Evolutionary conservation across 2,888 invertebrate species (phyloP), one percentile per base, ranked within the genome.

Genomic region (Auanema freiburgensis): DNA sequence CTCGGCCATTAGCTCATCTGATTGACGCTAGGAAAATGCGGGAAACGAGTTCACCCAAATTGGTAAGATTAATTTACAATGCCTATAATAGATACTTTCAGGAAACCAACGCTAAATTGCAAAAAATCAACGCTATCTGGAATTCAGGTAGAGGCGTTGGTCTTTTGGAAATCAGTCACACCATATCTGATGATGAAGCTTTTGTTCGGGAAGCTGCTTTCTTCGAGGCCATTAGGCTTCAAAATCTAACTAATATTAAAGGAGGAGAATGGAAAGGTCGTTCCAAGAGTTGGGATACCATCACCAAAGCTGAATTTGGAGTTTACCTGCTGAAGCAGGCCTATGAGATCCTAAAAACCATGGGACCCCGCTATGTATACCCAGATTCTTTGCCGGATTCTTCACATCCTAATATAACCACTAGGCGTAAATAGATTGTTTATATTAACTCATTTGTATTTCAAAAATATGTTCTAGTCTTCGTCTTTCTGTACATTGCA

Each of bases 161-260:
- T 2, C 43, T 70, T 4, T 64, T 70, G 50, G 73, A 73, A 49
- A 60, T 73, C 16, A 42, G 68, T 62, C 73, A 73, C 24, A 68
- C 70, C n/a, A 59, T 73, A 1, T 84, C 77, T 58, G 84, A 85
- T 46, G 94, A 96, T 0, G 97, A 97, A 84, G 96, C 97, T 0
- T 92, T 90, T 75, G 93, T 93, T 0, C 87, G 95, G 69, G 97
- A 97, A 85, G 95, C 95, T 0, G 89, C 92, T 11, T 94, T 97
- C 89, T 93, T 97, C 16, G 92, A 92, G 77, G 92, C 92, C 0
- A 84, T 97, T 8, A 91, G 69, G 40, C 43, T 76, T 18, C 57
- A 59, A n/a, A 80, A 80, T 64, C 61, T 80, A 51, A 78, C 71
- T 50, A 80, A 80, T 56, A 61, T 77, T 14, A 72, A 70, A 56